phyloP scores from a whole-genome alignment of 2,888 invertebrate species.

The Drosophila yooni region DNA sequence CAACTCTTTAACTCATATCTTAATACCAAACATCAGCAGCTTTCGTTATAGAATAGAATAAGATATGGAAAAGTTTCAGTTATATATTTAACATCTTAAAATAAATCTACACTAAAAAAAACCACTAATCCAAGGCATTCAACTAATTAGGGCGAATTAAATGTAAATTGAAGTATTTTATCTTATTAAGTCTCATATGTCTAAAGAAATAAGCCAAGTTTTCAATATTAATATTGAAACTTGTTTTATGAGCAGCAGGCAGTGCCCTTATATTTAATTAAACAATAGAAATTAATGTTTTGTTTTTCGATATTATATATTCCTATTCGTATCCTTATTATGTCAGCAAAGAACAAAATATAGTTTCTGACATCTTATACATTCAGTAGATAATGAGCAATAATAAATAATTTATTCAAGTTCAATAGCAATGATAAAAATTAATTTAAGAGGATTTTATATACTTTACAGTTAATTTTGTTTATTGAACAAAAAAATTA shows the following conservation, averaged over 20 bases:
- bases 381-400: neutral
- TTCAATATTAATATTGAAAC: neutral
- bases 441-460: neutral
- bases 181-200: neutral
- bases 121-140: neutral
- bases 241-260: slow-evolving; percentile 1
- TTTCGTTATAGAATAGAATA: slow-evolving; percentile 1
- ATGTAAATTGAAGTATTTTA: neutral
- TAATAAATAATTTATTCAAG: neutral
- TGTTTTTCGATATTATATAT: neutral
- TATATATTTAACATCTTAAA: slow-evolving; percentile 10
- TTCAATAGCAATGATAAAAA: neutral
- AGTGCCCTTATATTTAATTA: neutral
- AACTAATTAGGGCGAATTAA: neutral
- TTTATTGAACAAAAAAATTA: neutral
- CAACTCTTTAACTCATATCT: slow-evolving; percentile 34
- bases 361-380: neutral
- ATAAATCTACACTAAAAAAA: neutral
- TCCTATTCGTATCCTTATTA: neutral
- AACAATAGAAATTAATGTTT: neutral
- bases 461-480: neutral
- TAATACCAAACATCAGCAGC: slow-evolving; percentile 36
- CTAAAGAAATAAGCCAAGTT: slow-evolving; percentile 2
- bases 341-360: neutral
- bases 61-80: slow-evolving; percentile 12